phyloP scores from a whole-genome alignment of 2,113 vertebrate species.

The Ovibos moschatus region DNA sequence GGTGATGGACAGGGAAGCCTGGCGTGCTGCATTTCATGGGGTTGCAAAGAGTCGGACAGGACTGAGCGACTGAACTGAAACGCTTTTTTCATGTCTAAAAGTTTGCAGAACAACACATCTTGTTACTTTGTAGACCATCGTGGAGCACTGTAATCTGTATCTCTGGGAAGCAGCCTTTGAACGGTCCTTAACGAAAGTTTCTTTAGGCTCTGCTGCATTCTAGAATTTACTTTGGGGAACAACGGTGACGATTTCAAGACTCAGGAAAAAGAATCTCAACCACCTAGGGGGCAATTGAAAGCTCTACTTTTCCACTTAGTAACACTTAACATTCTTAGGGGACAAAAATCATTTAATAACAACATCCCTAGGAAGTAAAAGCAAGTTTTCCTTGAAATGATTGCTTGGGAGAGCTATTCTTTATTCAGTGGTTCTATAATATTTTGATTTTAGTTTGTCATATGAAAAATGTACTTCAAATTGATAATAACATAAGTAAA shows the following conservation, averaged over 20 bases:
- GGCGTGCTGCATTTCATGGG: rapidly evolving
- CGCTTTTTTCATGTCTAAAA: not conserved
- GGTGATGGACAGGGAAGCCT: too few relatives aligned
- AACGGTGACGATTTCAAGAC: not conserved
- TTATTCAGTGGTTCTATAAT: not conserved
- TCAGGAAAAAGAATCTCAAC: not conserved
- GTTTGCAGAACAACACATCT: not conserved
- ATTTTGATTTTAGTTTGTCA: not conserved
- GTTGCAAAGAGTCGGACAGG: too few relatives aligned
- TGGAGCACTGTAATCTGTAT: not conserved
- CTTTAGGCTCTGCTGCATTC: not conserved
- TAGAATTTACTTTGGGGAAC: not conserved
- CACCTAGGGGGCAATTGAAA: not conserved
- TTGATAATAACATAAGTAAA: not conserved
- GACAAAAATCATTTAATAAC: not conserved
- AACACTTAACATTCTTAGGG: not conserved
- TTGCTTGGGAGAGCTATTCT: not conserved
- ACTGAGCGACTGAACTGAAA: too few relatives aligned
- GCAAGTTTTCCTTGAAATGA: not conserved
- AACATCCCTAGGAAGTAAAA: not conserved
- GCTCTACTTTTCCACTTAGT: not conserved
- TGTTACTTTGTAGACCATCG: not conserved
- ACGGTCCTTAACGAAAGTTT: not conserved
- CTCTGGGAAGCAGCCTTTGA: not conserved
- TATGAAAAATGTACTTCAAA: not conserved